Percentiles rank a stretch among this genome's conserved stretches.
Conservation (phyloP, 2,797 vertebrate genomes). For the Carapus acus region DNA sequence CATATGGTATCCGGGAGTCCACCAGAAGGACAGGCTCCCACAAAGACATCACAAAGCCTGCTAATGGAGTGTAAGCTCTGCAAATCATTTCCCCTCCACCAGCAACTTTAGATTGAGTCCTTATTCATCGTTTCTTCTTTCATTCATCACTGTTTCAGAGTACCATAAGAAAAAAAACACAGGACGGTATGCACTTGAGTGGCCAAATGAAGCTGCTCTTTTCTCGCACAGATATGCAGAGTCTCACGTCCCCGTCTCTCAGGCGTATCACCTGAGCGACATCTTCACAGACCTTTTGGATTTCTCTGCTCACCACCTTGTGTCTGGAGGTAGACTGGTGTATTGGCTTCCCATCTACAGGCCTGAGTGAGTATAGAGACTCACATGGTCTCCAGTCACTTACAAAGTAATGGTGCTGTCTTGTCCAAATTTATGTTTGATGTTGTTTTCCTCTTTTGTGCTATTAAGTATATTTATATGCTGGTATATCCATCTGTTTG, state of each 20-base stretch:
- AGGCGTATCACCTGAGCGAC: conserved; percentile 91
- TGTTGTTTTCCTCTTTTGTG: no score
- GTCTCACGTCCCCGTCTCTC: conserved; percentile 84
- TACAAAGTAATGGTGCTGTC: background rate
- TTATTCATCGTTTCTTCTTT: no score
- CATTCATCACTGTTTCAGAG: no score
- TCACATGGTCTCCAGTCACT: background rate
- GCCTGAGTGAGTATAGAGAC: conserved; percentile 83
- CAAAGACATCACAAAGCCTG: conserved; percentile 77
- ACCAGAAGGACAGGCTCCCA: conserved; percentile 89
- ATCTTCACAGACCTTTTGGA: conserved; percentile 93
- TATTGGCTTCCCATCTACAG: conserved; percentile 95
- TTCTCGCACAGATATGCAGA: conserved; percentile 71
- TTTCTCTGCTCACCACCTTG: conserved; percentile 84
- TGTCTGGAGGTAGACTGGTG: conserved; percentile 87
- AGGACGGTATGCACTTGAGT: no score
- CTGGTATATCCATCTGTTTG: no score
- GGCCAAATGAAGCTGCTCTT: no score
- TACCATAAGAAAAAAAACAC: no score
- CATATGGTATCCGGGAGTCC: conserved; percentile 95
- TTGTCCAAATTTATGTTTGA: background rate
- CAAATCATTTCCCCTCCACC: background rate
- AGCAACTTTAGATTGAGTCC: no score
- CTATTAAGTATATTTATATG: no score
- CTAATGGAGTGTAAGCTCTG: conserved; percentile 78